Conservation (phyloP, 2,888 invertebrate genomes). For the Papilio demoleus region DNA sequence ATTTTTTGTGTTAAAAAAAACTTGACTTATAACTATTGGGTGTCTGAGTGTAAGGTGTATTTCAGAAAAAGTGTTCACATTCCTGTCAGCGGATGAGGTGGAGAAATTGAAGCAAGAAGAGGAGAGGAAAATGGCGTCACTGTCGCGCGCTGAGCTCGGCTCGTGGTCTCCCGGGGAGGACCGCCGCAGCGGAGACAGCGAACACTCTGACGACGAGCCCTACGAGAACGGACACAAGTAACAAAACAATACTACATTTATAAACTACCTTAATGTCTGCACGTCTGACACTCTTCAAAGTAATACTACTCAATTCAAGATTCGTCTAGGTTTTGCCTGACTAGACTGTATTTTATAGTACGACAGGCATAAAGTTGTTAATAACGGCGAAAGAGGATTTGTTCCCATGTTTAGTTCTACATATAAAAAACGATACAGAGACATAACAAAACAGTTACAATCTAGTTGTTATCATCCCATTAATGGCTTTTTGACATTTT, state of each 20-base stretch:
- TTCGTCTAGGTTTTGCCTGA: too few species aligned
- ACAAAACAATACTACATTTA: background rate
- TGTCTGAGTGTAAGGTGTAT: conserved; percentile 47
- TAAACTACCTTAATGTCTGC: background rate
- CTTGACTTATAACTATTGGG: background rate
- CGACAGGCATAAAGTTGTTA: too few species aligned
- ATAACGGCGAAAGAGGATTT: too few species aligned
- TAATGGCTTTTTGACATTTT: too few species aligned
- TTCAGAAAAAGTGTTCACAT: conserved; percentile 95
- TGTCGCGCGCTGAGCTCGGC: conserved; percentile 85
- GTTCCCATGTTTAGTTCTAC: too few species aligned
- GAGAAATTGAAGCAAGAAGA: conserved; percentile 97
- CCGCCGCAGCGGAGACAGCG: conserved; percentile 82
- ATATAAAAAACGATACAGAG: too few species aligned
- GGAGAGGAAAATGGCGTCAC: conserved; percentile 92
- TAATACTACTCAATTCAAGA: too few species aligned
- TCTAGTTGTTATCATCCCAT: too few species aligned
- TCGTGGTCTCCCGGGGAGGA: conserved; percentile 78
- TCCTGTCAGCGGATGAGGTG: conserved; percentile 96
- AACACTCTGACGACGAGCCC: conserved; percentile 75
- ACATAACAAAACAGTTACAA: too few species aligned
- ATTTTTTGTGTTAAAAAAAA: background rate
- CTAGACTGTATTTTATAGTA: too few species aligned
- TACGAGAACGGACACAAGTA: conserved; percentile 79
- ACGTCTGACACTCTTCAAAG: too few species aligned